Percentiles rank a stretch among this genome's conserved stretches.
Evolutionary conservation across 2,888 invertebrate species (phyloP).

Genomic region (Drosophila ochracea): DNA sequence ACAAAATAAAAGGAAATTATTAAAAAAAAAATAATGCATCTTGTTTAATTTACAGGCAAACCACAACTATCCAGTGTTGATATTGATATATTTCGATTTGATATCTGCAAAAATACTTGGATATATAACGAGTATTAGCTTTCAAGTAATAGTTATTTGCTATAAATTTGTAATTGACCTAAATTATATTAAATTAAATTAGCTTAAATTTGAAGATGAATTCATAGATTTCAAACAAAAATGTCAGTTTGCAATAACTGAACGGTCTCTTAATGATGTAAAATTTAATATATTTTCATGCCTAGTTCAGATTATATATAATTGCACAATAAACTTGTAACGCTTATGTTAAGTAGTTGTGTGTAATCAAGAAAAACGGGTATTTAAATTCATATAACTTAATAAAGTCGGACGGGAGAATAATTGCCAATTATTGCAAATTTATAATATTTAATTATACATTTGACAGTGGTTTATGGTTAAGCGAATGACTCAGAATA

Average conservation of each 20-base stretch:
- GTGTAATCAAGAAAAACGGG: neutral
- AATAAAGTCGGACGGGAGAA: neutral
- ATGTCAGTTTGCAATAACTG: neutral
- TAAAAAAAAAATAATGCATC: conserved; percentile 51
- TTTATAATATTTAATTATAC: conserved; percentile 4
- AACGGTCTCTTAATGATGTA: neutral
- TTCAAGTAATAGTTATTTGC: neutral
- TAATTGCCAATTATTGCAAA: conserved; percentile 2
- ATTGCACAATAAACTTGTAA: too few relatives aligned
- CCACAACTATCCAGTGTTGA: neutral
- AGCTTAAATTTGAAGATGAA: neutral
- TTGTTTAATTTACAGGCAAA: neutral
- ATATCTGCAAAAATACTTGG: neutral
- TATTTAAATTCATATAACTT: conserved; percentile 16
- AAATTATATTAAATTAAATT: too few relatives aligned
- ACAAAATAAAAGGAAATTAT: conserved; percentile 77
- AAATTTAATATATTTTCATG: neutral
- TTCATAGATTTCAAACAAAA: neutral
- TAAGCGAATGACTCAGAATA: conserved; percentile 1
- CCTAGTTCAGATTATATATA: neutral
- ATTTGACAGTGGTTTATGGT: neutral
- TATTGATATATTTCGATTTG: neutral
- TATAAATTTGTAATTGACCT: neutral
- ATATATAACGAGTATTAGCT: neutral
- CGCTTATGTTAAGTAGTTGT: neutral